phyloP scores from a whole-genome alignment of 2,888 invertebrate genomes.

The Drosophila tripunctata region DNA sequence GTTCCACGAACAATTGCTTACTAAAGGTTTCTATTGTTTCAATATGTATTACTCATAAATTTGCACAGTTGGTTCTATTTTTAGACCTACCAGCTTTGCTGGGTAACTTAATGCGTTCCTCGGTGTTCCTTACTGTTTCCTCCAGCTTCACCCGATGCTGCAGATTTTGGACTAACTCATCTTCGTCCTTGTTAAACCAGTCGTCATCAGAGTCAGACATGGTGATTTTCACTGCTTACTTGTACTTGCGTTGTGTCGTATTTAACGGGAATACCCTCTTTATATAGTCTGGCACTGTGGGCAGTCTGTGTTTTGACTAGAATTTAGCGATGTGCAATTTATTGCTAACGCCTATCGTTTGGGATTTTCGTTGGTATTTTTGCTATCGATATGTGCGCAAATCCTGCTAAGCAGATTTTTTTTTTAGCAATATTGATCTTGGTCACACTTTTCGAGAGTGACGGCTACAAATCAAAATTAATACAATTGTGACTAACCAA shows the following conservation, averaged over 20 bases:
- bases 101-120: conserved; percentile 41
- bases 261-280: conserved; percentile 19
- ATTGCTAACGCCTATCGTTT: not conserved
- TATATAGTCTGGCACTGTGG: not conserved
- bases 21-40: conserved; percentile 6
- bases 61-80: not conserved
- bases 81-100: conserved; percentile 16
- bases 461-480: not conserved
- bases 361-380: not conserved
- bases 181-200: conserved; percentile 83
- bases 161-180: conserved; percentile 76
- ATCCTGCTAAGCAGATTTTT: not conserved
- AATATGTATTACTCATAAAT: not conserved
- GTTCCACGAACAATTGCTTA: conserved; percentile 14
- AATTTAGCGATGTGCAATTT: conserved; percentile 9
- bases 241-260: not conserved
- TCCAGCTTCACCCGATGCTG: conserved; percentile 50
- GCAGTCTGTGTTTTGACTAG: not conserved
- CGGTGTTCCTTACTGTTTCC: too few relatives aligned
- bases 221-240: not conserved
- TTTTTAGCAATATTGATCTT: not conserved
- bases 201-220: conserved; percentile 76
- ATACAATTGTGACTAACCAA: not conserved
- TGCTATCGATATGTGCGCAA: not conserved
- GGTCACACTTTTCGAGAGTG: not conserved